phyloP scores from a whole-genome alignment of 2,888 invertebrate species.

The Gastracanthus pulcherrimus region DNA sequence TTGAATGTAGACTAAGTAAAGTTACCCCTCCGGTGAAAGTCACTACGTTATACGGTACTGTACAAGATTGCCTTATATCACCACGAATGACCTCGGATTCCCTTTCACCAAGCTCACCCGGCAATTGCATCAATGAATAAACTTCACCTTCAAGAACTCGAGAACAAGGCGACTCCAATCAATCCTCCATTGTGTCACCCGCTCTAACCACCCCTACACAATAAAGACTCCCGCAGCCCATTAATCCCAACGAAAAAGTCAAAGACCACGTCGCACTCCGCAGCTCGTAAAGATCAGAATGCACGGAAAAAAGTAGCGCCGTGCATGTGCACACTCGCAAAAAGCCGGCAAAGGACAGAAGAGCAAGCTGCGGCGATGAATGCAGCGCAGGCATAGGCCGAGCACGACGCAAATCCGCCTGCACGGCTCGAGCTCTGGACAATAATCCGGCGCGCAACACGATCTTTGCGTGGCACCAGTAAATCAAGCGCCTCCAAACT shows the following conservation, averaged over 20 bases:
- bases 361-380: background rate
- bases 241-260: background rate
- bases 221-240: background rate
- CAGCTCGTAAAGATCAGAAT: conserved; percentile 9
- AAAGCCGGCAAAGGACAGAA: background rate
- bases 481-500: conserved; percentile 46
- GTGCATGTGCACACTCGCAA: background rate
- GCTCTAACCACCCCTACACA: background rate
- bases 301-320: background rate
- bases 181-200: background rate
- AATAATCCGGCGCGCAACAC: conserved; percentile 63
- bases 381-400: background rate
- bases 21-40: no score
- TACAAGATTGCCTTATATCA: no score
- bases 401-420: conserved; percentile 19
- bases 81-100: no score
- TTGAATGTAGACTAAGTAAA: no score
- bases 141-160: no score
- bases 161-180: background rate
- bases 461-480: conserved; percentile 70
- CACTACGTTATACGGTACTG: no score
- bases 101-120: no score
- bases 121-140: no score
- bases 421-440: background rate
- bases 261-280: background rate